phyloP scores from a whole-genome alignment of 1,140 invertebrate species.

The Pectinophora gossypiella region DNA sequence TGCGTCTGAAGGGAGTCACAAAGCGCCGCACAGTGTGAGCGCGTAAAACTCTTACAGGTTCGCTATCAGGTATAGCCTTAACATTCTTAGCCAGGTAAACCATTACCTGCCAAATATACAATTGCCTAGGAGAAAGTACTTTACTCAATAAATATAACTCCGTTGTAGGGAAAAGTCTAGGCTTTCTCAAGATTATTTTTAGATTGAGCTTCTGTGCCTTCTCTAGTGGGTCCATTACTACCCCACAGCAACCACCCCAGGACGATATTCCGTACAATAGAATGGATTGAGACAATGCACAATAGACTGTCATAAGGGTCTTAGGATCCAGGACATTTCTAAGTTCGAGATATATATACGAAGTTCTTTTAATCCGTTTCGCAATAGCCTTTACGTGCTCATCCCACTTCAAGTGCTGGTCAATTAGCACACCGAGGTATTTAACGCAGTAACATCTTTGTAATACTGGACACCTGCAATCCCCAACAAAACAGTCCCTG shows the following conservation, averaged over 20 bases:
- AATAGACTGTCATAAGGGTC: not conserved
- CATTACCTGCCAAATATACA: not conserved
- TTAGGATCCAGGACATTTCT: not conserved
- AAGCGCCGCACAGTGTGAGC: not conserved
- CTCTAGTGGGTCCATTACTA: not conserved
- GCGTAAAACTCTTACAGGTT: not conserved
- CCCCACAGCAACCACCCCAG: not conserved
- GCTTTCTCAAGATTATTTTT: not conserved
- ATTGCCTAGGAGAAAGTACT: not conserved
- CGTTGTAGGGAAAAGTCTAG: not conserved
- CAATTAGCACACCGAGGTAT: not conserved
- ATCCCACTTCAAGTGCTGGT: not conserved
- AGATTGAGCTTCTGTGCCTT: not conserved
- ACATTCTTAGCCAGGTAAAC: not conserved
- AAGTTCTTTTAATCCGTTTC: not conserved
- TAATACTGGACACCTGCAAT: not conserved
- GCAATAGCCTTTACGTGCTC: not conserved
- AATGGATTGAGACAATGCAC: not conserved
- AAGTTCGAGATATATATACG: not conserved
- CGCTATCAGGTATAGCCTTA: not conserved
- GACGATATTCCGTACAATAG: not conserved
- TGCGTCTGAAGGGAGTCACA: not conserved
- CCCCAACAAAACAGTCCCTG: no score
- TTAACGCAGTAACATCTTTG: not conserved
- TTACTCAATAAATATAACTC: not conserved